Percentiles rank a stretch among this genome's conserved stretches.
Conservation (phyloP, 2,888 invertebrate genomes). For the Subacronicta megacephala region DNA sequence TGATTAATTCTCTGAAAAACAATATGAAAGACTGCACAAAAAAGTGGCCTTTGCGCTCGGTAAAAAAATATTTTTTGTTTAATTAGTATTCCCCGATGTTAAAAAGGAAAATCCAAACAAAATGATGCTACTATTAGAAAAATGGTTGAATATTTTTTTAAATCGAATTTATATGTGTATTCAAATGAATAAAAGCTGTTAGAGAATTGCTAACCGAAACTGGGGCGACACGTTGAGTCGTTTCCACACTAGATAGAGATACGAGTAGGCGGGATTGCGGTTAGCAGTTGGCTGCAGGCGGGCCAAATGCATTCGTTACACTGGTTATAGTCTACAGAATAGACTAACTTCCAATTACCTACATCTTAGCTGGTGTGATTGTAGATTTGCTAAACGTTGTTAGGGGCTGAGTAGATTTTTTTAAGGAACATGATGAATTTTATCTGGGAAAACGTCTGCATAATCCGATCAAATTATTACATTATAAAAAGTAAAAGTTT, state of each 20-base stretch:
- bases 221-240: slow-evolving; percentile 15
- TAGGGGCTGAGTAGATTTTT: not conserved
- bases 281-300: slow-evolving; percentile 29
- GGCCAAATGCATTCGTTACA: slow-evolving; percentile 46
- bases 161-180: not conserved
- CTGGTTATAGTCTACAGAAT: slow-evolving; percentile 22
- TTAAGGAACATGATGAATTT: no score
- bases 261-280: slow-evolving; percentile 31
- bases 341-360: slow-evolving; percentile 25
- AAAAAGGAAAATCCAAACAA: no score
- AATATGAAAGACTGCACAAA: no score
- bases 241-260: slow-evolving; percentile 22
- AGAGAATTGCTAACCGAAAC: slow-evolving; percentile 1
- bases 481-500: no score
- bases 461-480: no score
- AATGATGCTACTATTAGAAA: no score
- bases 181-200: slow-evolving; percentile 8
- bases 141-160: no score
- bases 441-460: no score
- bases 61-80: no score
- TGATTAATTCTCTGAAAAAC: no score
- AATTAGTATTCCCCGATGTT: no score
- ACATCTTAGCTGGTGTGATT: slow-evolving; percentile 18
- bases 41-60: no score
- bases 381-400: slow-evolving; percentile 5